phyloP scores from a whole-genome alignment of 2,797 vertebrate species.

The Eleutherodactylus coqui region DNA sequence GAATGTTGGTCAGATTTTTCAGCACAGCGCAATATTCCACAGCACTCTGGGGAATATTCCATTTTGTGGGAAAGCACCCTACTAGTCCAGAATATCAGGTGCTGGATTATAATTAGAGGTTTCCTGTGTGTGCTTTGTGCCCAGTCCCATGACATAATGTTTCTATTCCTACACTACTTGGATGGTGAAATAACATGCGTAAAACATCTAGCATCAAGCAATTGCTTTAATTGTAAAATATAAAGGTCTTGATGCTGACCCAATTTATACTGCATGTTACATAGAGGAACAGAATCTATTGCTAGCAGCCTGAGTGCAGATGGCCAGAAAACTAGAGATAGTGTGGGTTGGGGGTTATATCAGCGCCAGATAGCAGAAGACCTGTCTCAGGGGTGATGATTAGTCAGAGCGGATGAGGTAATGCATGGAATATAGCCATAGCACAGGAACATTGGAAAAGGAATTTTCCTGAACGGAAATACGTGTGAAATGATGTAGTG shows the following conservation, averaged over 20 bases:
- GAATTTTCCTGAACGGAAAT: slow-evolving; percentile 29
- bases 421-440: slow-evolving; percentile 29
- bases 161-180: background rate
- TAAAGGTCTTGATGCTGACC: slow-evolving; percentile 31
- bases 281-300: background rate
- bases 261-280: slow-evolving; percentile 21
- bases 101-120: background rate
- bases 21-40: too few relatives aligned
- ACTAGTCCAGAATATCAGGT: background rate
- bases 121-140: background rate
- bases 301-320: slow-evolving; percentile 36
- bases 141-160: background rate
- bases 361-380: slow-evolving; percentile 48
- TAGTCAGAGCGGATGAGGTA: slow-evolving; percentile 52
- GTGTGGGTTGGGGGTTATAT: background rate
- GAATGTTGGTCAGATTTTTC: too few relatives aligned
- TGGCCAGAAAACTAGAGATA: slow-evolving; percentile 35
- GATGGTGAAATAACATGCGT: background rate
- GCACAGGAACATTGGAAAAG: slow-evolving; percentile 8
- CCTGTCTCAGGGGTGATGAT: slow-evolving; percentile 53
- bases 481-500: background rate
- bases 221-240: slow-evolving; percentile 6
- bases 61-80: too few relatives aligned
- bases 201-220: background rate
- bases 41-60: too few relatives aligned